phyloP scores from a whole-genome alignment of 2,888 invertebrate genomes.

The Epirrita christyi region DNA sequence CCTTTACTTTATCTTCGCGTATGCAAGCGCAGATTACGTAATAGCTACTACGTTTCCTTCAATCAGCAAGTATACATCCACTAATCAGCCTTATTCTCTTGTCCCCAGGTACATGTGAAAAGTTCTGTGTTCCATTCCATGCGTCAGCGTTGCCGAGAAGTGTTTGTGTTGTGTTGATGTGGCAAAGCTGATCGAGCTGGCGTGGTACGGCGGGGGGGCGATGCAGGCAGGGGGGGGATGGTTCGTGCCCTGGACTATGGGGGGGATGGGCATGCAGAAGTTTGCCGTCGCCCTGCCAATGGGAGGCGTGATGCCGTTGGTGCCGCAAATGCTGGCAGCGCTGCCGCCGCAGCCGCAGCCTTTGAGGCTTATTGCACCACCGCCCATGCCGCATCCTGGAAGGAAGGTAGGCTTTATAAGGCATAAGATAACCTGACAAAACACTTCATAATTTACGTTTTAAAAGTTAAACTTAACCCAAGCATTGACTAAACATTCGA shows the following conservation, averaged over 20 bases:
- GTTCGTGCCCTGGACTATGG: conserved; percentile 80
- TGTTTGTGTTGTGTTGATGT: conserved; percentile 64
- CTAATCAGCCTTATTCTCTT: conserved; percentile 38
- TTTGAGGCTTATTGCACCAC: conserved; percentile 74
- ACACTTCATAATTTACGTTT: no score
- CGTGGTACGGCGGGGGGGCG: conserved; percentile 82
- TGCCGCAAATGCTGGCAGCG: conserved; percentile 74
- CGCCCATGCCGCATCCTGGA: conserved; percentile 66
- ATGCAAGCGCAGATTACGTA: no score
- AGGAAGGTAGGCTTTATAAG: conserved; percentile 63
- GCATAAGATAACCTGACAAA: no score
- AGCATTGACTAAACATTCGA: no score
- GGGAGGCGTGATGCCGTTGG: conserved; percentile 76
- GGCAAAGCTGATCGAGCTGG: conserved; percentile 76
- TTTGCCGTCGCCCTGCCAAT: conserved; percentile 80
- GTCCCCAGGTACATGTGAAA: conserved; percentile 72
- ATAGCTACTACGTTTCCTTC: no score
- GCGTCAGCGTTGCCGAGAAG: conserved; percentile 39
- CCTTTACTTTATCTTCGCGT: no score
- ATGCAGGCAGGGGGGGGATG: conserved; percentile 80
- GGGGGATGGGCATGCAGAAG: conserved; percentile 80
- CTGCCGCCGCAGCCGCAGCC: conserved; percentile 72
- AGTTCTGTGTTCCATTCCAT: conserved; percentile 47
- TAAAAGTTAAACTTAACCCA: no score
- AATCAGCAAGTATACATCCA: background rate